A percentile compares a stretch with the other conserved stretches of the same genome.
These are phyloP conservation scores for Numida meleagris DNA, from an alignment of 2,113 vertebrate species.

Conservation along the genomic window DNA sequence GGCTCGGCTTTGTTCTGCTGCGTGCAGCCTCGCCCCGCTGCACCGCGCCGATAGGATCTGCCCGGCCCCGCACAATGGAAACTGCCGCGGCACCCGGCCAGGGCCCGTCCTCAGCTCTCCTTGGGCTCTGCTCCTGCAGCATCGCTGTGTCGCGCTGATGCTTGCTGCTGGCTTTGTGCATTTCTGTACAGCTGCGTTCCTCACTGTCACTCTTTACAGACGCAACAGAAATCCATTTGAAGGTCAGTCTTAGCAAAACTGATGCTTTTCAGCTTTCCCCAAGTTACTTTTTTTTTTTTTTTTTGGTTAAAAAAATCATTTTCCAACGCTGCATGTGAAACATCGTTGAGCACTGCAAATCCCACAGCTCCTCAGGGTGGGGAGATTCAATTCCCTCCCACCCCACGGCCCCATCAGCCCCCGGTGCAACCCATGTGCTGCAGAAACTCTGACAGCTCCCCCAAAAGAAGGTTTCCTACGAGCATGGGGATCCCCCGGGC, in stretches of 20 bases:
- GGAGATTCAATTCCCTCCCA: not conserved
- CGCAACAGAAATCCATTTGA: not conserved
- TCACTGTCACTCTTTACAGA: not conserved
- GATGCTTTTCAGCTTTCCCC: not conserved
- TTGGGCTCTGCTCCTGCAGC: fast-evolving
- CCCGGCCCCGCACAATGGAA: conserved; percentile 45
- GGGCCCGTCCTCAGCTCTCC: not conserved
- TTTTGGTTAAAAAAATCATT: not conserved
- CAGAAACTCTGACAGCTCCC: not conserved
- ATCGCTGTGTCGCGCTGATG: not conserved
- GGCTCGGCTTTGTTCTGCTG: not conserved
- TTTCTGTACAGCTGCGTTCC: not conserved
- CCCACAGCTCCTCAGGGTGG: not conserved
- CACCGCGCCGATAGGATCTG: conserved; percentile 49
- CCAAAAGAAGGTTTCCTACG: not conserved
- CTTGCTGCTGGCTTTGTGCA: not conserved
- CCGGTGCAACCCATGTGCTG: not conserved
- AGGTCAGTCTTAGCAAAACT: not conserved
- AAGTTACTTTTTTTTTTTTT: not conserved
- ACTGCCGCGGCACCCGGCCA: not conserved
- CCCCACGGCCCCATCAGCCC: not conserved
- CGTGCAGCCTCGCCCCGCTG: fast-evolving
- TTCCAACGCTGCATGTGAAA: not conserved
- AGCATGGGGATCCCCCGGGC: not conserved
- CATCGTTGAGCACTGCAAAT: not conserved